Conservation (phyloP, 2,113 vertebrate genomes). For the Anolis carolinensis region DNA sequence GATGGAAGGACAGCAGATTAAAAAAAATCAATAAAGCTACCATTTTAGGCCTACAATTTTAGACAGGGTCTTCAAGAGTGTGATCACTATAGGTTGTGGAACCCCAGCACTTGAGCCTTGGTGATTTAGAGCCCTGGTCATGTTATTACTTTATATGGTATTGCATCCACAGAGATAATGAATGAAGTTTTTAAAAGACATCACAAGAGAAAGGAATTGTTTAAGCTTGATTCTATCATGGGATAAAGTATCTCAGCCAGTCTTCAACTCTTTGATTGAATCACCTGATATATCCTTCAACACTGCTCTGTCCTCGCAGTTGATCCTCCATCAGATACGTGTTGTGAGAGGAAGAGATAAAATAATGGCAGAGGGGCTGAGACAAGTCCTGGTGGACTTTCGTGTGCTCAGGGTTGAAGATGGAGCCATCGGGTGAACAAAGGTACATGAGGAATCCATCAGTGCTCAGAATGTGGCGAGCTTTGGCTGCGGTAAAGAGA, state of each 20-base stretch:
- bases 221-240: background rate
- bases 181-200: background rate
- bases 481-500: constrained; percentile 76
- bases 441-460: constrained; percentile 93
- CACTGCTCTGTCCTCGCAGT: constrained; percentile 91
- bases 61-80: too few species aligned
- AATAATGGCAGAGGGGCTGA: constrained; percentile 90
- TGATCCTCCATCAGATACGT: constrained; percentile 95
- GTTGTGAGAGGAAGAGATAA: constrained; percentile 95
- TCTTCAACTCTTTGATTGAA: background rate
- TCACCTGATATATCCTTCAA: constrained; percentile 95
- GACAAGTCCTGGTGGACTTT: constrained; percentile 88
- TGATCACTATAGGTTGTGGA: too few species aligned
- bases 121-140: too few species aligned
- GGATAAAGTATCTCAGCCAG: background rate
- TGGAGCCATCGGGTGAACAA: constrained; percentile 86
- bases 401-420: constrained; percentile 81
- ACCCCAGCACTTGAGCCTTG: too few species aligned
- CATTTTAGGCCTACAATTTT: too few species aligned
- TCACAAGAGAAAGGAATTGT: background rate
- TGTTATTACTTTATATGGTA: too few species aligned
- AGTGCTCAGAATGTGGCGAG: constrained; percentile 84
- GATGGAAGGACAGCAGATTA: too few species aligned
- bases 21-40: too few species aligned
- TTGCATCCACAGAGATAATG: background rate